Evolutionary conservation across 2,888 invertebrate species (phyloP).

Genomic region (Dysmachus trigonus): DNA sequence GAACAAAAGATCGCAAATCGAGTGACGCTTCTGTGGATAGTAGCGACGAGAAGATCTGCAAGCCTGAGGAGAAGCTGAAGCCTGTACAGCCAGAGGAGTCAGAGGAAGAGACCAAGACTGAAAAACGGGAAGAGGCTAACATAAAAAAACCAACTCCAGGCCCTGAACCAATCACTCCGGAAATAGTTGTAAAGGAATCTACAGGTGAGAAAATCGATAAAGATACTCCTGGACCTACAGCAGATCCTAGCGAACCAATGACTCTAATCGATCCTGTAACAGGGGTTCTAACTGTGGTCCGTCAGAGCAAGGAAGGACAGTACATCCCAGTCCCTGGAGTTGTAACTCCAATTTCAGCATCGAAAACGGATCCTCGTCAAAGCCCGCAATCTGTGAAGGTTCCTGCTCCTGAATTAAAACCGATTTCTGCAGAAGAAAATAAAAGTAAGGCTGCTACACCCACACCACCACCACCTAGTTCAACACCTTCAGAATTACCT

Average conservation of each 20-base stretch:
- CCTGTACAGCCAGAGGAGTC: slow-evolving; percentile 43
- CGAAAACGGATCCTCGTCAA: slow-evolving; percentile 24
- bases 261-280: slow-evolving; percentile 79
- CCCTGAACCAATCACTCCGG: slow-evolving; percentile 16
- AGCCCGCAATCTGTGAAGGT: neutral
- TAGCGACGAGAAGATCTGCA: slow-evolving; percentile 67
- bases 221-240: neutral
- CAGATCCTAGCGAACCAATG: slow-evolving; percentile 66
- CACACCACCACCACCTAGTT: neutral
- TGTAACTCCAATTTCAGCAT: neutral
- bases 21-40: slow-evolving; percentile 75
- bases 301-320: slow-evolving; percentile 76
- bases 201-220: slow-evolving; percentile 22
- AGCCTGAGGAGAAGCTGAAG: slow-evolving; percentile 51
- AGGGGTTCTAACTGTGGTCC: slow-evolving; percentile 75
- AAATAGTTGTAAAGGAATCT: slow-evolving; percentile 22
- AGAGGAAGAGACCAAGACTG: slow-evolving; percentile 53
- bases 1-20: slow-evolving; percentile 71
- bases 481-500: slow-evolving; percentile 42
- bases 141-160: neutral
- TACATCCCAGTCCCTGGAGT: slow-evolving; percentile 68
- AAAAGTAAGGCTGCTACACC: slow-evolving; percentile 33
- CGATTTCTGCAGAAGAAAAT: neutral
- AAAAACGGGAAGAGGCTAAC: slow-evolving; percentile 54
- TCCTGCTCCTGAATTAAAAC: slow-evolving; percentile 18